A percentile compares a stretch with the other conserved stretches of the same genome.
Evolutionary conservation across 2,888 invertebrate species (phyloP).

Genomic region (Lochmaea crataegi): DNA sequence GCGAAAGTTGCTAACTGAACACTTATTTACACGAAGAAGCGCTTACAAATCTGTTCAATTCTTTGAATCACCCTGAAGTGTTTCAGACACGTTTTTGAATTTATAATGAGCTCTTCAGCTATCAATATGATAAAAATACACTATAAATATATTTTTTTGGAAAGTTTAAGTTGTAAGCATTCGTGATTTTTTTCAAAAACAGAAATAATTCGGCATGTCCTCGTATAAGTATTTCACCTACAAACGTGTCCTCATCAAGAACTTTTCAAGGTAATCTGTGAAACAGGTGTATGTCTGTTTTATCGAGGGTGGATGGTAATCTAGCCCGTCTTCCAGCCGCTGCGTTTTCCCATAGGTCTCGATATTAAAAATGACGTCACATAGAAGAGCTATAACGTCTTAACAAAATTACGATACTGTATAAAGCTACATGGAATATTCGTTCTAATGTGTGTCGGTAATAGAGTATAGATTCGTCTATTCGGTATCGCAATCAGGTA

Average conservation of each 20-base stretch:
- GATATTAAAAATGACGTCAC: conserved; percentile 39
- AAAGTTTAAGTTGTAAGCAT: too few relatives aligned
- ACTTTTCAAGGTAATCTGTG: conserved; percentile 40
- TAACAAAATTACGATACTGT: conserved; percentile 7
- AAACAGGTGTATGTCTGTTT: conserved; percentile 44
- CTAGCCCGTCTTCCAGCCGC: conserved; percentile 43
- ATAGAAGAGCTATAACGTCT: conserved; percentile 9
- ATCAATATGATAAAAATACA: too few relatives aligned
- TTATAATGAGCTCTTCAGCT: too few relatives aligned
- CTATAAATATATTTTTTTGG: too few relatives aligned
- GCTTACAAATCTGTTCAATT: too few relatives aligned
- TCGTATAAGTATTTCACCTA: conserved; percentile 10
- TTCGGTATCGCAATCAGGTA: not conserved
- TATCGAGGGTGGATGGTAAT: conserved; percentile 41
- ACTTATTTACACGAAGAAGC: too few relatives aligned
- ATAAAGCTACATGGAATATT: not conserved
- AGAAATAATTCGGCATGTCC: not conserved
- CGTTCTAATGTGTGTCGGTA: not conserved
- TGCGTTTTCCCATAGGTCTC: conserved; percentile 45
- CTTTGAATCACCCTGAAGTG: too few relatives aligned
- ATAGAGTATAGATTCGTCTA: not conserved
- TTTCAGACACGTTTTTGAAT: too few relatives aligned
- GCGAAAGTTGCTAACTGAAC: too few relatives aligned
- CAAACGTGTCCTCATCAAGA: conserved; percentile 20
- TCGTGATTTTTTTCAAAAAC: too few relatives aligned